phyloP scores from a whole-genome alignment of 1,140 invertebrate species.

The Bombus sylvicola region DNA sequence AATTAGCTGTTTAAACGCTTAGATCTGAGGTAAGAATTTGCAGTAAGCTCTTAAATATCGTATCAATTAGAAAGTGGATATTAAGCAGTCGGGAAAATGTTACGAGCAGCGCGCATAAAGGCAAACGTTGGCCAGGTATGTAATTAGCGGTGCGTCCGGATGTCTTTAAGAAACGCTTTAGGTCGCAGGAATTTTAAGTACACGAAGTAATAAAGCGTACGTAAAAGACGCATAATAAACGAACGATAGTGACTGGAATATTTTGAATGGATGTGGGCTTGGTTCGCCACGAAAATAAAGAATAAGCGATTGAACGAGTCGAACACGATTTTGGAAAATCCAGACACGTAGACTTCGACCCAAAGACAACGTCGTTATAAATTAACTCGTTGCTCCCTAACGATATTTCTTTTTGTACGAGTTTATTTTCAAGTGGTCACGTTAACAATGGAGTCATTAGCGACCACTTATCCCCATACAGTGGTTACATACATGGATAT shows the following conservation, averaged over 20 bases:
- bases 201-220: constrained; percentile 5
- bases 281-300: neutral
- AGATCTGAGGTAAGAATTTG: neutral
- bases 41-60: neutral
- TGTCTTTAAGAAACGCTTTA: neutral
- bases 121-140: neutral
- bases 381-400: too few relatives aligned
- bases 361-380: too few relatives aligned
- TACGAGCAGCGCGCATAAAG: too few relatives aligned
- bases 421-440: too few relatives aligned
- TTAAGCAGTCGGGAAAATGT: neutral
- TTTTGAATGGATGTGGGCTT: neutral
- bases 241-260: neutral
- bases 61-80: constrained; percentile 22
- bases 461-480: too few relatives aligned
- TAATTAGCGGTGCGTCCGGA: constrained; percentile 19
- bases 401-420: too few relatives aligned
- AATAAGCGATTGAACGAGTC: too few relatives aligned
- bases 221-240: constrained; percentile 15
- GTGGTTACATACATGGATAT: too few relatives aligned
- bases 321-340: too few relatives aligned
- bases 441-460: too few relatives aligned
- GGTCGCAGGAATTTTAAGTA: constrained; percentile 6
- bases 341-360: too few relatives aligned
- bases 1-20: neutral